These are phyloP conservation scores for Aspidiotus rigidus DNA, from an alignment of 2,888 invertebrate species.

Conservation along the genomic window DNA sequence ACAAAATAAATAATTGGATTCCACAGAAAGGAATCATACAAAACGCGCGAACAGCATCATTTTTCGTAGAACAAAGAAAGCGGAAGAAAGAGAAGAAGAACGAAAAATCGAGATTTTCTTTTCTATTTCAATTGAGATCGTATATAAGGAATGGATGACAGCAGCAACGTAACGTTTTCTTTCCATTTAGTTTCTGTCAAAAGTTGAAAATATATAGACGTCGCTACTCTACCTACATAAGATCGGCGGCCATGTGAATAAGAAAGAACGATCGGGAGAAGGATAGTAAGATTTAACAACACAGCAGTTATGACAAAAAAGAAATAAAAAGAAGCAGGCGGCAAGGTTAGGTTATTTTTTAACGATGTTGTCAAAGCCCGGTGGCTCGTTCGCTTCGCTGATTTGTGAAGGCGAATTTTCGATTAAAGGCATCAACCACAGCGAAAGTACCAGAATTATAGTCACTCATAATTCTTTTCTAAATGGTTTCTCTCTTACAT, in stretches of 20 bases:
- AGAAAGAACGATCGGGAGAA: slow-evolving; percentile 21
- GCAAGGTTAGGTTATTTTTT: slow-evolving; percentile 30
- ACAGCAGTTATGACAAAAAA: slow-evolving; percentile 29
- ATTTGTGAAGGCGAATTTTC: slow-evolving; percentile 37
- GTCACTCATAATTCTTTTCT: slow-evolving; percentile 34
- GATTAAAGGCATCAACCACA: slow-evolving; percentile 37
- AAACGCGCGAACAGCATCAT: no score
- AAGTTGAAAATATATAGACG: slow-evolving; percentile 33
- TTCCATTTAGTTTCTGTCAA: slow-evolving; percentile 33
- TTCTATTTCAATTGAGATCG: slow-evolving; percentile 28
- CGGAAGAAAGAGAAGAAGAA: no score
- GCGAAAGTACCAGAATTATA: slow-evolving; percentile 34
- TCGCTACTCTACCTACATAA: slow-evolving; percentile 23
- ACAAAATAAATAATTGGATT: no score
- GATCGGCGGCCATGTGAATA: slow-evolving; percentile 12
- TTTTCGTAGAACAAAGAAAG: no score
- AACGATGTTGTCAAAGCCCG: slow-evolving; percentile 33
- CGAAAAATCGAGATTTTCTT: not conserved
- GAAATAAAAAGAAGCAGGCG: slow-evolving; percentile 35
- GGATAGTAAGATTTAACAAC: slow-evolving; percentile 11
- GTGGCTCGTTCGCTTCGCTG: slow-evolving; percentile 34
- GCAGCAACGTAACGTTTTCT: slow-evolving; percentile 29
- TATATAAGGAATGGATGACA: slow-evolving; percentile 22
- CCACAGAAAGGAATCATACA: no score
- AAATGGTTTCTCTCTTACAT: slow-evolving; percentile 33